Base-by-base conservation (phyloP, 2,113 vertebrate genomes). In the Ammodytes marinus region DNA sequence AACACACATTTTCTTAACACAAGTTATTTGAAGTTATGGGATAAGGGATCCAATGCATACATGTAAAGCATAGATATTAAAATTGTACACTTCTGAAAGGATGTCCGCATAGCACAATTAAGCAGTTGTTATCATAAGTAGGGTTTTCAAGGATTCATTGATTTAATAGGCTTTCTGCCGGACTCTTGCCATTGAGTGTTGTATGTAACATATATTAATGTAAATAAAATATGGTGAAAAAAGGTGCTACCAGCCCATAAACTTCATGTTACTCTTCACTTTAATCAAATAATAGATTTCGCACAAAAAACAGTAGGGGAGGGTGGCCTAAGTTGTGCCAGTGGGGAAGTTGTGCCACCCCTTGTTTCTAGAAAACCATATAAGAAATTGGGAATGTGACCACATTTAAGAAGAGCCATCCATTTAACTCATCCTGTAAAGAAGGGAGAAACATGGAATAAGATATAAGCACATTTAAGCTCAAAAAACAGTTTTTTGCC, bases 11-110 rank as follows among this genome's bases (percentile, higher is more conserved):
- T 81, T 64, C 39, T 37, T 54, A n/a, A n/a, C n/a, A n/a, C n/a
- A 47, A 69, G 27, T 54, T 27, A 27, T 27, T 27, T 27, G 27
- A 27, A 27, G 27, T 27, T 27, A 27, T 27, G 27, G 39, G 35
- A 74, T 73, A 67, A 71, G 42, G 12, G 43, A 58, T 69, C 37
- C 35, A 40, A 12, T 55, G 61, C 42, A 69, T 45, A 60, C 40
- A 75, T 58, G 5, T 15, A 49, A 52, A 52, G 49, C 12, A 37
- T 10, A 74, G 53, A 13, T 74, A 15, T 52, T 65, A 12, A 55
- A 67, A 45, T 43, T 46, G 3, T 58, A 8, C 0, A 3, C 45
- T 46, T 64, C 7, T 49, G 15, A 55, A 61, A 72, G 3, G 10
- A 69, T 74, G 47, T 74, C 47, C 27, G 11, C 11, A 10, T 8